These are phyloP conservation scores for Papilio demoleus DNA, from an alignment of 2,888 invertebrate species.

Conservation along the genomic window DNA sequence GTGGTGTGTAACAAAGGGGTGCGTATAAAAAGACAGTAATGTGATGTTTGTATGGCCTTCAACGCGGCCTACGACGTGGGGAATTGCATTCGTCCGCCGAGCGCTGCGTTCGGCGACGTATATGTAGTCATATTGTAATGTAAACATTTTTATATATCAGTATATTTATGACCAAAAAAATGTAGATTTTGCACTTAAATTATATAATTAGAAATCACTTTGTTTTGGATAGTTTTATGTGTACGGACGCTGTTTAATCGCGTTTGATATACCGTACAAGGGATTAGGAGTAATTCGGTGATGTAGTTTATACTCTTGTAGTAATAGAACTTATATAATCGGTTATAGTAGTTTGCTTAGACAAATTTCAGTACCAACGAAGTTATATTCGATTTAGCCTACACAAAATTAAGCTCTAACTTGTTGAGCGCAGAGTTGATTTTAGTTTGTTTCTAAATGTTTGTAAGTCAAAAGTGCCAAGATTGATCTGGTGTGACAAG, in stretches of 20 bases:
- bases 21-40: slow-evolving; percentile 35
- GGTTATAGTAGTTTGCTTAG: slow-evolving; percentile 32
- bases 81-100: slow-evolving; percentile 33
- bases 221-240: slow-evolving; percentile 63
- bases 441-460: slow-evolving; percentile 18
- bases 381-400: slow-evolving; percentile 25
- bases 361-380: slow-evolving; percentile 32
- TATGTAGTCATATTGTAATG: slow-evolving; percentile 55
- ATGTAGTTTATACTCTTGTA: slow-evolving; percentile 41
- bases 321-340: slow-evolving; percentile 38
- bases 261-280: slow-evolving; percentile 49
- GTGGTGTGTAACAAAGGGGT: background rate
- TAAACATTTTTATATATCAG: slow-evolving; percentile 72
- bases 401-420: slow-evolving; percentile 29
- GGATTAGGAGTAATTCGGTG: slow-evolving; percentile 44
- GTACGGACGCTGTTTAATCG: slow-evolving; percentile 50
- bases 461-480: slow-evolving; percentile 16
- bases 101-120: slow-evolving; percentile 39
- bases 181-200: slow-evolving; percentile 75
- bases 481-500: background rate
- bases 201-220: slow-evolving; percentile 58
- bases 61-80: slow-evolving; percentile 28
- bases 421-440: slow-evolving; percentile 11
- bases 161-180: slow-evolving; percentile 78
- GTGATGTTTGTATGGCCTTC: slow-evolving; percentile 34